A percentile compares a stretch with the other conserved stretches of the same genome.
Evolutionary conservation across 64 coral and sea anemone species (phyloP).

Genomic region (Stichodactyla mertensii): DNA sequence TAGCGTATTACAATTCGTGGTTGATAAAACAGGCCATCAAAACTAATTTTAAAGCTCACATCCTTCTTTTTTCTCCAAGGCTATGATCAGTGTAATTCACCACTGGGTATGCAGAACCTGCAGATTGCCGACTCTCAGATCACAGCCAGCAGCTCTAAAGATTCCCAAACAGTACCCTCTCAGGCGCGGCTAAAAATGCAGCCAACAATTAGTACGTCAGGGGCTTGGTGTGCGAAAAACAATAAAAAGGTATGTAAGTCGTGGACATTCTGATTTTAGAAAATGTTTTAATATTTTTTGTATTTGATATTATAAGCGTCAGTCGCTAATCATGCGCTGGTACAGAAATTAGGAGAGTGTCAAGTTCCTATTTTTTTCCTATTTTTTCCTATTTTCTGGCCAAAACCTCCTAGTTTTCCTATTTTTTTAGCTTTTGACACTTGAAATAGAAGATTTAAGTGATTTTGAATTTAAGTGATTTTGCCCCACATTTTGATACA

Average conservation of each 20-base stretch:
- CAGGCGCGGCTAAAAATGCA: constrained; percentile 61
- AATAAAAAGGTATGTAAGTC: constrained; percentile 30
- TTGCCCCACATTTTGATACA: too few species aligned
- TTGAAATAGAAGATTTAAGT: too few species aligned
- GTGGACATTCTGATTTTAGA: neutral
- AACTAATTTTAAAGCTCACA: neutral
- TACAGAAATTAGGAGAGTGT: too few species aligned
- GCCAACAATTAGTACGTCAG: constrained; percentile 32
- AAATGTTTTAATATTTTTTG: neutral
- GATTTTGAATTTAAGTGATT: too few species aligned
- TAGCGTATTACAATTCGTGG: too few species aligned
- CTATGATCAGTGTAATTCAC: constrained; percentile 75
- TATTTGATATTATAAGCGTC: neutral
- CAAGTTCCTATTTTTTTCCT: too few species aligned
- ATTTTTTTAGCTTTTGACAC: too few species aligned
- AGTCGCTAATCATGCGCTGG: too few species aligned
- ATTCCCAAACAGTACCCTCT: constrained; percentile 39
- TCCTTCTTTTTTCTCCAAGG: constrained; percentile 16
- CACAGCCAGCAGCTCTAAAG: constrained; percentile 53
- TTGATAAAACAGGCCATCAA: neutral
- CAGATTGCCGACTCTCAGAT: constrained; percentile 63
- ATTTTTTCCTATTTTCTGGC: too few species aligned
- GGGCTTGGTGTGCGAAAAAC: constrained; percentile 72
- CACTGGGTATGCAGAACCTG: constrained; percentile 68
- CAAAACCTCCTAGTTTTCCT: too few species aligned